Percentiles rank a stretch among this genome's conserved stretches.
phyloP scores from a whole-genome alignment of 2,113 vertebrate species.

The Melanerpes aurifrons region DNA sequence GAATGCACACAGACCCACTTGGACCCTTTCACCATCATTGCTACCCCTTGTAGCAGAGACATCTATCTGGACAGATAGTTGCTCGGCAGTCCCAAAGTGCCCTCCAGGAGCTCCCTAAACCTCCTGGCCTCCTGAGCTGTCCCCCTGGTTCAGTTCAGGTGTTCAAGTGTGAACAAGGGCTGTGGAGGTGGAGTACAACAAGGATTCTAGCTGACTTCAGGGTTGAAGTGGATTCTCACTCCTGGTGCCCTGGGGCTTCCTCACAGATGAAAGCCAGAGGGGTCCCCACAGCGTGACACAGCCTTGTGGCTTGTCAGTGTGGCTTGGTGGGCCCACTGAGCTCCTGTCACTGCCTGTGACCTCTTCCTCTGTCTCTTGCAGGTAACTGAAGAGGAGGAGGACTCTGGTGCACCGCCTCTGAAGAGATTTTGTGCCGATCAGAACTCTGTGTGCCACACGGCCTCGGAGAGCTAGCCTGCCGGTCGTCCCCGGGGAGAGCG shows the following conservation, averaged over 20 bases:
- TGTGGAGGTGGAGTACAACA: neutral
- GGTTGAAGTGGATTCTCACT: neutral
- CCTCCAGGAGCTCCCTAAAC: neutral
- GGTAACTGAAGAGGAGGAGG: slow-evolving; percentile 84
- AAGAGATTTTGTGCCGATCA: slow-evolving; percentile 93
- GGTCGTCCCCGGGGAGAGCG: neutral
- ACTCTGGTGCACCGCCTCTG: slow-evolving; percentile 84
- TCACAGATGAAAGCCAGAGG: rapidly evolving
- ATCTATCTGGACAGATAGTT: neutral
- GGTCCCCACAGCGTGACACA: neutral
- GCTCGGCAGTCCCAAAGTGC: neutral
- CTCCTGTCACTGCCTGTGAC: neutral
- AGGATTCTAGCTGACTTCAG: rapidly evolving
- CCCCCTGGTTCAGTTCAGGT: neutral
- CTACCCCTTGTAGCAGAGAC: neutral
- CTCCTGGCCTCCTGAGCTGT: neutral
- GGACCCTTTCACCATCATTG: neutral
- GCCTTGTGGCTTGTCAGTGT: rapidly evolving
- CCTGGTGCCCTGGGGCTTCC: neutral
- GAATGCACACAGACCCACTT: rapidly evolving
- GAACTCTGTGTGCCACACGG: slow-evolving; percentile 77
- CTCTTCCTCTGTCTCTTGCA: slow-evolving; percentile 33
- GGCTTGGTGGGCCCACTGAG: rapidly evolving
- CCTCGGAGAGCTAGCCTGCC: slow-evolving; percentile 84
- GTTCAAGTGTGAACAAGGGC: neutral